Evolutionary conservation across 2,113 vertebrate species (phyloP), one percentile per base, ranked within the genome.

Genomic region (Phocoena phocoena): DNA sequence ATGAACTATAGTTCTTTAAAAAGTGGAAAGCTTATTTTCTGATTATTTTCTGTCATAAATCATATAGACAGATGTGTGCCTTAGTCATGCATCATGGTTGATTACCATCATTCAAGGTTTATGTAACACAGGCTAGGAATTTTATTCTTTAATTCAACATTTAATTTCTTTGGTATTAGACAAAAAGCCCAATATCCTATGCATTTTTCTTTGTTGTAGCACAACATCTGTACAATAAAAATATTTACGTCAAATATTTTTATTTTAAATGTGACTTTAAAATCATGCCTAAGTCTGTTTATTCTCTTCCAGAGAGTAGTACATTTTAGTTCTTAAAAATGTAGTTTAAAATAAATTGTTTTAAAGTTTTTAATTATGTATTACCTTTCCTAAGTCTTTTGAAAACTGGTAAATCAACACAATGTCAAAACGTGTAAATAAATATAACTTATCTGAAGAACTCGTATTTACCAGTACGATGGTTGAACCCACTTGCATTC

Each of bases 51-150:
- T 98, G 87, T 89, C 96, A 89, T 98, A 98, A 98, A 98, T 98
- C 97, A 98, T 62, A 88, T 6, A 82, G 98, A 97, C 98, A 99
- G 98, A 99, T 98, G 98, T 98, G 97, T 63, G 94, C 98, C 98
- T 98, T 98, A 98, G 98, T 98, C 98, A 98, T 0, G 23, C 98
- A 98, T 98, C 98, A 98, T 95, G 98, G 97, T 97, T 98, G 96
- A 98, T 98, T 98, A 98, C 17, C 55, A 74, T 97, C 97, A 97
- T 90, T 98, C 97, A 95, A 98, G 94, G 90, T 98, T 98, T 98
- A 97, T 97, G 90, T 41, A 97, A 86, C 47, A 95, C 94, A 98
- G 97, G 50, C 85, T 95, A 97, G 96, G 38, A 76, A 95, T 97
- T 98, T 83, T 93, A 58, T 83, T 95, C 98, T 98, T 98, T 98